These are phyloP conservation scores for Lepus timidus DNA, from an alignment of 2,113 vertebrate species.

Conservation along the genomic window DNA sequence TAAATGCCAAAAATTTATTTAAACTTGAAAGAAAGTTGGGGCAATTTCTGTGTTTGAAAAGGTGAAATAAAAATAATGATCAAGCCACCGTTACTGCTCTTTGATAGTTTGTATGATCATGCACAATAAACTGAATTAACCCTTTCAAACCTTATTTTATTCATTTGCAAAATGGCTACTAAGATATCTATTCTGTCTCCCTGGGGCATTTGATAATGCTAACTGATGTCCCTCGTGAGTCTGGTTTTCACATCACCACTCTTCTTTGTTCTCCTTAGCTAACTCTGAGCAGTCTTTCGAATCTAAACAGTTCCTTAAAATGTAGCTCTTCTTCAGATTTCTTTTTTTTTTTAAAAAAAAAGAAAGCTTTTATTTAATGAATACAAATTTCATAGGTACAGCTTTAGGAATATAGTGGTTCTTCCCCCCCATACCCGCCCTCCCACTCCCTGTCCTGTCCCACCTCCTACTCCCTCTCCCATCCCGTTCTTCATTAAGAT, in stretches of 20 bases:
- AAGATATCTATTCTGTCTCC: neutral
- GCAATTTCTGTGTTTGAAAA: constrained; percentile 8
- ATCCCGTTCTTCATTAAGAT: too few relatives aligned
- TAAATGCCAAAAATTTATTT: constrained; percentile 7
- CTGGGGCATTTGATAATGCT: neutral
- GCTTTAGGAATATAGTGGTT: too few relatives aligned
- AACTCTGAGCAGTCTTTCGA: constrained; percentile 24
- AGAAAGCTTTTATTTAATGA: too few relatives aligned
- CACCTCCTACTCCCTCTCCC: too few relatives aligned
- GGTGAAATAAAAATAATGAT: neutral
- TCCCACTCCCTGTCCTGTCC: too few relatives aligned
- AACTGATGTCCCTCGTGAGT: neutral
- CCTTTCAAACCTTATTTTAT: constrained; percentile 16
- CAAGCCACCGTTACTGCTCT: neutral
- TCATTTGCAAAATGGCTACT: constrained; percentile 19
- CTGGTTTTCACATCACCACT: neutral
- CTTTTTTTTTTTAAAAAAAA: too few relatives aligned
- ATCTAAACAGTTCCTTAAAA: constrained; percentile 30
- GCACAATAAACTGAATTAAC: neutral
- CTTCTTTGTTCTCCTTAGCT: neutral
- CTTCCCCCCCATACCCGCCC: too few relatives aligned
- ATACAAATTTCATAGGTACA: too few relatives aligned
- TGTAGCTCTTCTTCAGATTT: neutral
- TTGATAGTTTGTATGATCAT: constrained; percentile 10
- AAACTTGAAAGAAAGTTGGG: neutral